Evolutionary conservation across 1,140 invertebrate species (phyloP), one percentile per base, ranked within the genome.

Genomic region (Tetranychus cinnabarinus): DNA sequence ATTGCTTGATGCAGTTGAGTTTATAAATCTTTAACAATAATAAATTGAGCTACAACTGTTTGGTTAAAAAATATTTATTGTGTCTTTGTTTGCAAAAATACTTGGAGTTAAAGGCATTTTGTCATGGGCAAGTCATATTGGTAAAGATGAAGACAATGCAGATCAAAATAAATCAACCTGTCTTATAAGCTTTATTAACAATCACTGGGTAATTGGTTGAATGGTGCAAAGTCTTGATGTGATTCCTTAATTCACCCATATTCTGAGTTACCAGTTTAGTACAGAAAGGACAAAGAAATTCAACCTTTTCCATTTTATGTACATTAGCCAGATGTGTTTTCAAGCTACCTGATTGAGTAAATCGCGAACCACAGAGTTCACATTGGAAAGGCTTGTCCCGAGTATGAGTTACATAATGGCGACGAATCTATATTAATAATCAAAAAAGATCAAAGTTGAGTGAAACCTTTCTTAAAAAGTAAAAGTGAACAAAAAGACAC

Each of bases 351-450:
- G 37, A 45, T 46, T 58, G 37, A 6, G 57, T 58, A 15, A 58
- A 57, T 31, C 45, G 39, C 37, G 55, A 54, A 10, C 42, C 23
- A 47, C 62, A 63, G 15, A 60, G 23, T 33, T 61, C 62, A 52
- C 62, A 60, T 3, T 34, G 31, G 35, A 47, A 61, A 12, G 55
- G 54, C 5, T 63, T 63, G 34, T 63, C 55, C 39, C 50, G 37
- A 13, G 54, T 63, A 52, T 63, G 62, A 52, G 35, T 56, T 8
- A 50, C 33, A 13, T 15, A 36, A 58, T 63, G 62, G 6, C 57
- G 37, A 6, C 35, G 15, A 33, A 56, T 56, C 55, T 56, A n/a
- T 52, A 10, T 5, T 42, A 10, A 42, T 10, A 42, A 42, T 42
- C 10, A 42, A 42, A 42, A 42, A 10, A 42, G 39, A 42, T 42